A percentile compares a stretch with the other conserved stretches of the same genome.
These are phyloP conservation scores for Vespertilio murinus DNA, from an alignment of 2,797 vertebrate species.

Conservation along the genomic window DNA sequence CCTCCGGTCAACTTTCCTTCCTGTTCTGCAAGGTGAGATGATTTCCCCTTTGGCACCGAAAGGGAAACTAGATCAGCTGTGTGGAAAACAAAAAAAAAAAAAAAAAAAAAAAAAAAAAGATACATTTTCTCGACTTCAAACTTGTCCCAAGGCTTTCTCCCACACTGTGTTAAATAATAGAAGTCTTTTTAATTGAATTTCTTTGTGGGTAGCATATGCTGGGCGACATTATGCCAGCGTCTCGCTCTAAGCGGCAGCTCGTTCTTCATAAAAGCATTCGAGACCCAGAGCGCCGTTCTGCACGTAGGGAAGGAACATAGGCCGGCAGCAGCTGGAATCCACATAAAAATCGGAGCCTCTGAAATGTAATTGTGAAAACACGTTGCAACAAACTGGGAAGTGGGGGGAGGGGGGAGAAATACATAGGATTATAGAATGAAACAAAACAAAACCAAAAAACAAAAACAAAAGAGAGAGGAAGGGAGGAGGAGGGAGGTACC, in stretches of 20 bases:
- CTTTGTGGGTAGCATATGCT: constrained; percentile 54
- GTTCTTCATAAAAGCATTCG: constrained; percentile 45
- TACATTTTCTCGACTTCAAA: constrained; percentile 72
- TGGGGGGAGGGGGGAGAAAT: neutral
- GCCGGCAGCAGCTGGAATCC: constrained; percentile 32
- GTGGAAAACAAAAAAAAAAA: constrained; percentile 62
- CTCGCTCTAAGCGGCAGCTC: constrained; percentile 42
- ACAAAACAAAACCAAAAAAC: neutral
- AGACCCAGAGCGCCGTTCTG: neutral
- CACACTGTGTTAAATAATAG: constrained; percentile 73
- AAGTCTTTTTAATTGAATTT: constrained; percentile 67
- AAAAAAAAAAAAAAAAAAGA: constrained; percentile 58
- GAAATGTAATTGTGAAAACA: constrained; percentile 49
- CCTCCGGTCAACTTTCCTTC: constrained; percentile 47
- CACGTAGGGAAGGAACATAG: neutral
- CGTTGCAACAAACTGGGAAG: neutral
- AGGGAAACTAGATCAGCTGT: constrained; percentile 68
- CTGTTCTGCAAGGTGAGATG: constrained; percentile 65
- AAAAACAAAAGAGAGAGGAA: neutral
- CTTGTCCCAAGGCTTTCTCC: constrained; percentile 64
- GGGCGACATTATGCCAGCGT: constrained; percentile 1
- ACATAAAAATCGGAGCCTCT: constrained; percentile 3
- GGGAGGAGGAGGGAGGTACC: neutral
- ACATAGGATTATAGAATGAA: neutral
- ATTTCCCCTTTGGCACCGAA: constrained; percentile 66